Evolutionary conservation across 37 sponge, comb jelly and placozoan genomes (phyloP).

Genomic region (Crambe crambe): DNA sequence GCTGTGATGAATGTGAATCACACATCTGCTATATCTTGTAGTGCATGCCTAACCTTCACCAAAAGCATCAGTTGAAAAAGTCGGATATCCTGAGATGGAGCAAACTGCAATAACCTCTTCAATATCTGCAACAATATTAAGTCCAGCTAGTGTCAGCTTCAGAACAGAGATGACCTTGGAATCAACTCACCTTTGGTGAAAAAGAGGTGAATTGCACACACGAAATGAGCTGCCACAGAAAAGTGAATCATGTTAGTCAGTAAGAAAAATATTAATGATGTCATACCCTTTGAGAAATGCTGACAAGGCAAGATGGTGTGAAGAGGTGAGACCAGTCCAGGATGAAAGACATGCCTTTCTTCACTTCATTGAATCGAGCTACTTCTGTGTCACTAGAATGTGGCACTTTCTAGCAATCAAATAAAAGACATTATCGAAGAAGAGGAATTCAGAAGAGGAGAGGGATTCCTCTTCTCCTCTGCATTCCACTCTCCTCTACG

Average conservation of each 20-base stretch:
- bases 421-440: neutral
- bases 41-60: slow-evolving; percentile 26
- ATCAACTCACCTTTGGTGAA: slow-evolving; percentile 33
- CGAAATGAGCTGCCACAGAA: slow-evolving; percentile 25
- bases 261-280: neutral
- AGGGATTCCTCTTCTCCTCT: neutral
- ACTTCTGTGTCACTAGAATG: neutral
- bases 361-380: slow-evolving; percentile 17
- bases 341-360: slow-evolving; percentile 39
- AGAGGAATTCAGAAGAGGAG: neutral
- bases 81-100: slow-evolving; percentile 34
- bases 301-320: slow-evolving; percentile 36
- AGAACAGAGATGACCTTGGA: neutral
- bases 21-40: neutral
- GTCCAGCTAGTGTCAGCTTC: neutral
- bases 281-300: slow-evolving; percentile 17
- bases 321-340: slow-evolving; percentile 50
- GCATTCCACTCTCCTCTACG: neutral
- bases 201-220: slow-evolving; percentile 21
- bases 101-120: slow-evolving; percentile 46
- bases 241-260: neutral
- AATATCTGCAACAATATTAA: slow-evolving; percentile 32
- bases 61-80: slow-evolving; percentile 41
- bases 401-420: neutral
- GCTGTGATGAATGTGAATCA: neutral